Evolutionary conservation across 2,888 invertebrate genomes (phyloP).

Genomic region (Phyllotreta cruciferae): DNA sequence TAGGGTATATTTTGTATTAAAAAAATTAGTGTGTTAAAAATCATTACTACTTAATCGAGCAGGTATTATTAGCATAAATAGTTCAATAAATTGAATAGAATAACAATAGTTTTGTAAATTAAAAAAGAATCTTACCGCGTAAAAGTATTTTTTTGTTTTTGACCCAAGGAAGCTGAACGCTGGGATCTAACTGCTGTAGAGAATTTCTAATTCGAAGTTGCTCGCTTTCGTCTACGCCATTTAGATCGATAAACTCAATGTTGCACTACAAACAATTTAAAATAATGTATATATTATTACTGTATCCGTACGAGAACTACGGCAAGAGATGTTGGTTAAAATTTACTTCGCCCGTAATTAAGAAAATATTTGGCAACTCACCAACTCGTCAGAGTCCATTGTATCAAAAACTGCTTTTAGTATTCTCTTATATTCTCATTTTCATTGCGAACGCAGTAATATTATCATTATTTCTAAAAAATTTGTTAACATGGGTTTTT

Average conservation of each 20-base stretch:
- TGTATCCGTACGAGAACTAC: not conserved
- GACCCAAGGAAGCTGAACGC: slow-evolving; percentile 58
- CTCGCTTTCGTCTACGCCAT: slow-evolving; percentile 75
- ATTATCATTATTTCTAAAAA: slow-evolving; percentile 35
- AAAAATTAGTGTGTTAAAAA: slow-evolving; percentile 16
- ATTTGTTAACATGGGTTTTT: slow-evolving; percentile 45
- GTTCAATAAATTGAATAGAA: not conserved
- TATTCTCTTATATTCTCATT: slow-evolving; percentile 35
- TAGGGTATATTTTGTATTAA: not conserved
- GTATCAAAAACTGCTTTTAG: slow-evolving; percentile 25
- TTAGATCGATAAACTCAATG: slow-evolving; percentile 76
- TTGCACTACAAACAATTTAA: slow-evolving; percentile 41
- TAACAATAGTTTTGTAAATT: not conserved
- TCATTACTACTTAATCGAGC: not conserved
- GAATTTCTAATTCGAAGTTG: slow-evolving; percentile 69
- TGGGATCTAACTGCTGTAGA: slow-evolving; percentile 61
- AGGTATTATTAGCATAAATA: no score
- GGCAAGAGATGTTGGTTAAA: slow-evolving; percentile 19
- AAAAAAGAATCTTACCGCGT: slow-evolving; percentile 31
- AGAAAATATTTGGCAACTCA: slow-evolving; percentile 14
- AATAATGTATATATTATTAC: not conserved
- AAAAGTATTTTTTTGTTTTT: slow-evolving; percentile 38
- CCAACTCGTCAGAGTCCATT: slow-evolving; percentile 25
- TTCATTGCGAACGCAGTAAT: slow-evolving; percentile 29
- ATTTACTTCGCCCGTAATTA: slow-evolving; percentile 5